These are phyloP conservation scores for Triops longicaudatus DNA, from an alignment of 1,140 invertebrate species.

Conservation along the genomic window DNA sequence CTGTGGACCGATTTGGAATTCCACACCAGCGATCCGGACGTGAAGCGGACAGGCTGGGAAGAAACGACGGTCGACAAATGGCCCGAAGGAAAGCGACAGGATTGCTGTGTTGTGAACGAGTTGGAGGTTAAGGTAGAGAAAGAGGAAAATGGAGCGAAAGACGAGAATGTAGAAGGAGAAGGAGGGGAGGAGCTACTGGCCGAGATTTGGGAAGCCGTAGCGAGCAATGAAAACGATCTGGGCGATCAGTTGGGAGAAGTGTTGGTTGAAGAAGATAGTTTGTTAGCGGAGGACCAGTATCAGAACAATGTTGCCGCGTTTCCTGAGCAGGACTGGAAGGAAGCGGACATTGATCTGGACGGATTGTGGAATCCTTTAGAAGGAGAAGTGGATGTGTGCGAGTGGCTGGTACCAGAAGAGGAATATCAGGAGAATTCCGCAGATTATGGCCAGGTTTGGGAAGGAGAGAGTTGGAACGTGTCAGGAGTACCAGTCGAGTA, in stretches of 20 bases:
- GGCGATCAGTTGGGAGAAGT: slow-evolving; percentile 4
- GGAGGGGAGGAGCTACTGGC: slow-evolving; percentile 18
- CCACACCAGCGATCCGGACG: not conserved
- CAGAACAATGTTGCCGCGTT: not conserved
- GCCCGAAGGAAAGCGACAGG: slow-evolving; percentile 1
- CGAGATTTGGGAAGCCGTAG: slow-evolving; percentile 19
- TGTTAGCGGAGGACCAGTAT: not conserved
- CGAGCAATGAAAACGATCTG: slow-evolving; percentile 26
- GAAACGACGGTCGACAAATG: too few species aligned
- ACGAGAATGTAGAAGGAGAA: slow-evolving; percentile 6
- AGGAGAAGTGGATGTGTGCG: slow-evolving; percentile 25
- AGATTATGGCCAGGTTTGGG: not conserved
- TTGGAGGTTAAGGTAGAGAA: slow-evolving; percentile 25
- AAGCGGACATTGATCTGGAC: slow-evolving; percentile 16
- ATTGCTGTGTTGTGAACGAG: not conserved
- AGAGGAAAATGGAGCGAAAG: slow-evolving; percentile 17
- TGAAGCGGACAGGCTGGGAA: not conserved
- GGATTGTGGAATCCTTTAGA: slow-evolving; percentile 26
- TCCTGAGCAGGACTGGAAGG: slow-evolving; percentile 24
- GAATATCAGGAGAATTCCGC: slow-evolving; percentile 18
- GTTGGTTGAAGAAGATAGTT: not conserved
- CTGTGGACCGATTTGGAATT: not conserved
- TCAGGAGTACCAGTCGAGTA: slow-evolving; percentile 34
- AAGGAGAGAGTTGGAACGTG: slow-evolving; percentile 19
- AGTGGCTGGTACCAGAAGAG: slow-evolving; percentile 23